Evolutionary conservation across 2,888 invertebrate genomes (phyloP).

Genomic region (Caenorhabditis sulstoni): DNA sequence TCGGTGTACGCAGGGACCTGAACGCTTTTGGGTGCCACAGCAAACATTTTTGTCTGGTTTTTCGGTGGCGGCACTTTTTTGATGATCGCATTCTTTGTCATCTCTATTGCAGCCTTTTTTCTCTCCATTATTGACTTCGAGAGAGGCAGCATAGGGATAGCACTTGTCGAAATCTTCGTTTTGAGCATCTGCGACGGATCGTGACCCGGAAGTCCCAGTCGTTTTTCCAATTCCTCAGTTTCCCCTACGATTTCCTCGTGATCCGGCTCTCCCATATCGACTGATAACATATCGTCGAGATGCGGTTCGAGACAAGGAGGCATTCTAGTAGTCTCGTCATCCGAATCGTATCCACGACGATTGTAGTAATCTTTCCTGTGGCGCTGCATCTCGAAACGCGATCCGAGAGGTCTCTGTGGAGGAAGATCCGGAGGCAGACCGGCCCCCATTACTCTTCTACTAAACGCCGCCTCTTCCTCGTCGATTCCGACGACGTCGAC

Average conservation of each 20-base stretch:
- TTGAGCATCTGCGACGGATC: slow-evolving; percentile 37
- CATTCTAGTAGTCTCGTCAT: slow-evolving; percentile 8
- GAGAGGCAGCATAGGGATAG: slow-evolving; percentile 41
- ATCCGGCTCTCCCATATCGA: not conserved
- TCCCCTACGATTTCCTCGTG: not conserved
- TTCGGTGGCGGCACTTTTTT: slow-evolving; percentile 2
- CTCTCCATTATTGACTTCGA: slow-evolving; percentile 57
- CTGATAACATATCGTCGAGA: not conserved
- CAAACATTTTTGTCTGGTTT: slow-evolving; percentile 9
- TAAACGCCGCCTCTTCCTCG: slow-evolving; percentile 21
- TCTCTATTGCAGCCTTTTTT: slow-evolving; percentile 45
- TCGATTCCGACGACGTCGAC: slow-evolving; percentile 53
- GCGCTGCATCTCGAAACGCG: slow-evolving; percentile 23
- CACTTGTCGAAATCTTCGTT: slow-evolving; percentile 29
- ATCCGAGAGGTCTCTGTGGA: slow-evolving; percentile 40
- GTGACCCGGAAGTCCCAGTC: too few species aligned
- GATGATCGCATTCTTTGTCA: slow-evolving; percentile 36
- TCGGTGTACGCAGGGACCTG: slow-evolving; percentile 50
- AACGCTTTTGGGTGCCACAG: slow-evolving; percentile 49
- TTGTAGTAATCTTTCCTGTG: slow-evolving; percentile 17
- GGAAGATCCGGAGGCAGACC: slow-evolving; percentile 35
- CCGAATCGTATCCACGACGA: slow-evolving; percentile 25
- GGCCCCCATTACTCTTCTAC: not conserved
- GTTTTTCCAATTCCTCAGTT: too few species aligned
- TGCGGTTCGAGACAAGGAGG: slow-evolving; percentile 37